Percentiles rank a stretch among this genome's conserved stretches.
phyloP scores from a whole-genome alignment of 2,113 vertebrate species.

The Equus przewalskii region DNA sequence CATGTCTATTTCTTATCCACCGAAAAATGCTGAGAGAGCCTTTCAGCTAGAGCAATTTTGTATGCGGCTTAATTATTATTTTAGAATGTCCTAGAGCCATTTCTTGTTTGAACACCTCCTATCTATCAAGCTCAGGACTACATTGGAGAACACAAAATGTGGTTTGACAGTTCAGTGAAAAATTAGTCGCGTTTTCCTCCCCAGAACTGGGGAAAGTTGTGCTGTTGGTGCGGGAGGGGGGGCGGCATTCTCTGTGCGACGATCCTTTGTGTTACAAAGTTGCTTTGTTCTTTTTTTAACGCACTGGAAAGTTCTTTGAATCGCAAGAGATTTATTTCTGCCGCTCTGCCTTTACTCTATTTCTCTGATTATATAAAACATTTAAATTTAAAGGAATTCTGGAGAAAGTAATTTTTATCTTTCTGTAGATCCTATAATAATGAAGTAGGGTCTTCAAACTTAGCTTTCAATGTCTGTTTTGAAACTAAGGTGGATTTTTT shows the following conservation, averaged over 20 bases:
- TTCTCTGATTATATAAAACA: conserved; percentile 61
- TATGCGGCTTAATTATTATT: conserved; percentile 26
- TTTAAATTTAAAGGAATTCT: conserved; percentile 62
- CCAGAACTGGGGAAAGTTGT: too few species aligned
- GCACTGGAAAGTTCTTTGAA: conserved; percentile 62
- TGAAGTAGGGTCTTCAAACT: background rate
- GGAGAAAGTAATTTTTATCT: background rate
- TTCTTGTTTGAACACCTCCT: conserved; percentile 27
- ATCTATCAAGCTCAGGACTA: background rate
- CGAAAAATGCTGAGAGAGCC: background rate
- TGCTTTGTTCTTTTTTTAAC: conserved; percentile 50
- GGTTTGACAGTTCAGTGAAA: background rate
- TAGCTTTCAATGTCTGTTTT: background rate
- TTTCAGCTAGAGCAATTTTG: background rate
- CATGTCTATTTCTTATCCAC: background rate
- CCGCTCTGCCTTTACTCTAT: background rate
- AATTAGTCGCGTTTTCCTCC: background rate
- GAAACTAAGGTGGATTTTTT: background rate
- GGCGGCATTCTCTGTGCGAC: background rate
- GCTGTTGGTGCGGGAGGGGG: background rate
- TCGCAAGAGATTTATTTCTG: conserved; percentile 72
- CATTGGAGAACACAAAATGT: background rate
- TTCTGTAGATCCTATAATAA: background rate
- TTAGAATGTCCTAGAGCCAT: background rate
- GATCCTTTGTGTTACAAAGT: background rate